phyloP scores from a whole-genome alignment of 2,888 invertebrate genomes.

The Heliconius ismenius region DNA sequence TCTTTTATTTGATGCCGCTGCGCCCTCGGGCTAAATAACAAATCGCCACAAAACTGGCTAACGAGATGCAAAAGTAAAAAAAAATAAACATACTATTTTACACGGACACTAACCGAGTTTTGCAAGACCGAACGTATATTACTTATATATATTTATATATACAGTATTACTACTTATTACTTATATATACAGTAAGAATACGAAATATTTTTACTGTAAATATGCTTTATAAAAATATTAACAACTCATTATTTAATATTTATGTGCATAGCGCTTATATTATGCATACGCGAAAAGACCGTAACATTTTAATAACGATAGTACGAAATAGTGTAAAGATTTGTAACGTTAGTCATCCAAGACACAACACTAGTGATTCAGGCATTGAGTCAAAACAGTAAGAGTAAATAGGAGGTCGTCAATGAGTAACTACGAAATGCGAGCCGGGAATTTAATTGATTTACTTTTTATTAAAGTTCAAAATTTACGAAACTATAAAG shows the following conservation, averaged over 20 bases:
- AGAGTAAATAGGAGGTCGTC: conserved; percentile 59
- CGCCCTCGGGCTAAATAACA: conserved; percentile 60
- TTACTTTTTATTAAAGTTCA: conserved; percentile 36
- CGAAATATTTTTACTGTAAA: not conserved
- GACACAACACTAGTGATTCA: conserved; percentile 71
- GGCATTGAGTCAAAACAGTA: conserved; percentile 69
- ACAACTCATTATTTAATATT: not conserved
- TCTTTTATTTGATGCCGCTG: conserved; percentile 72
- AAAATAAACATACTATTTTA: conserved; percentile 62
- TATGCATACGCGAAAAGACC: conserved; percentile 30
- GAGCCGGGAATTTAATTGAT: conserved; percentile 46
- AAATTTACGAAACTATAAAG: conserved; percentile 8
- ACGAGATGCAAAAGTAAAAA: conserved; percentile 65
- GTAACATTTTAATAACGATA: conserved; percentile 43
- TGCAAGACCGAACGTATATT: conserved; percentile 49
- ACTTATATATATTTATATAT: too few species aligned
- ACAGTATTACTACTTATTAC: too few species aligned
- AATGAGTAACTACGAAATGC: conserved; percentile 58
- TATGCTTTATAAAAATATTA: not conserved
- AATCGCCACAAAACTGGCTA: conserved; percentile 69
- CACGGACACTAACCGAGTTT: conserved; percentile 49
- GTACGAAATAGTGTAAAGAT: conserved; percentile 49
- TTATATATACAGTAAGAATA: conserved; percentile 6
- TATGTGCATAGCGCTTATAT: not conserved
- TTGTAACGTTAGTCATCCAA: conserved; percentile 66